These are phyloP conservation scores for Jordanella pulchra DNA, from an alignment of 2,797 vertebrate species.

Conservation along the genomic window DNA sequence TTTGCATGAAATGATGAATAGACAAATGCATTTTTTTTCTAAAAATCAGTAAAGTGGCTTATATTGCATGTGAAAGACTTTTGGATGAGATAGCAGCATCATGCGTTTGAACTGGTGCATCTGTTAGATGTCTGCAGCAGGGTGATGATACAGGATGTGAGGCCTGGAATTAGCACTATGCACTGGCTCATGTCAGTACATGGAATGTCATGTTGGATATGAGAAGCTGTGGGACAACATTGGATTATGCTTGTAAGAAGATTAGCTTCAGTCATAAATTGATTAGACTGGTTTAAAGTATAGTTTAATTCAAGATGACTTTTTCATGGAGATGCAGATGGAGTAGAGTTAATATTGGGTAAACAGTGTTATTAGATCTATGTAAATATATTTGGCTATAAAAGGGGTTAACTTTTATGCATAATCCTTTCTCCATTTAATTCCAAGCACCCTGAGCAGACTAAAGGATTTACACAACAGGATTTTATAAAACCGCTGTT, in stretches of 20 bases:
- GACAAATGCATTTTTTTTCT: no score
- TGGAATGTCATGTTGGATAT: constrained; percentile 49
- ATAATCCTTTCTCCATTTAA: background rate
- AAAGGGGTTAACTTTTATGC: background rate
- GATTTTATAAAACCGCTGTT: background rate
- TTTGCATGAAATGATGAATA: no score
- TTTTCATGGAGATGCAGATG: background rate
- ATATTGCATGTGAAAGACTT: no score
- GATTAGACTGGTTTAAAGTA: constrained; percentile 69
- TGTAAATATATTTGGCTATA: constrained; percentile 12
- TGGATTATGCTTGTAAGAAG: constrained; percentile 76
- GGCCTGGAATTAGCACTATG: constrained; percentile 51
- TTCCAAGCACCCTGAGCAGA: background rate
- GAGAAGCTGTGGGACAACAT: constrained; percentile 30
- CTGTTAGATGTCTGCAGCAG: background rate
- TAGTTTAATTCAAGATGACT: background rate
- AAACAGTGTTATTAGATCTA: constrained; percentile 17
- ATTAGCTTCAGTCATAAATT: constrained; percentile 71
- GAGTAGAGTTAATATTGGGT: background rate
- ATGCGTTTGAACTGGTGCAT: background rate
- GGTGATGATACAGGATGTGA: background rate
- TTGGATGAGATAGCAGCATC: no score
- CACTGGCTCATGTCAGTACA: constrained; percentile 42
- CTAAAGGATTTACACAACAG: background rate
- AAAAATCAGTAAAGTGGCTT: no score